These are phyloP conservation scores for Odocoileus hemionus DNA, from an alignment of 2,113 vertebrate species.

Conservation along the genomic window DNA sequence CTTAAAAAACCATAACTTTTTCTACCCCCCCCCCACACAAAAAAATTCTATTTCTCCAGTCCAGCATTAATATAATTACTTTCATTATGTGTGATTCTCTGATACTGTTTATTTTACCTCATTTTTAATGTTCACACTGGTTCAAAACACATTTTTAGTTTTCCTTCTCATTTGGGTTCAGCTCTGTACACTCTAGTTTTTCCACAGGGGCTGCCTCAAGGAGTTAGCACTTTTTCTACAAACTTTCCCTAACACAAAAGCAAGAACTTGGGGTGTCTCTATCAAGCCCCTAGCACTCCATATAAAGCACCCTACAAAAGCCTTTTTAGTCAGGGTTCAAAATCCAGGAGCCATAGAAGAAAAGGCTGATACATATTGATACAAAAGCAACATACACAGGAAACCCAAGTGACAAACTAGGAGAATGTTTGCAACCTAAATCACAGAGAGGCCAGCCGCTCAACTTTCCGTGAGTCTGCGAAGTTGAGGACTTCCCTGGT, in stretches of 20 bases:
- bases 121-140: neutral
- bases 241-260: neutral
- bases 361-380: neutral
- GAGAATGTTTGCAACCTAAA: neutral
- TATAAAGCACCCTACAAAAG: neutral
- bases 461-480: neutral
- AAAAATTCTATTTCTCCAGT: slow-evolving; percentile 20
- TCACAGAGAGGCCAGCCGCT: neutral
- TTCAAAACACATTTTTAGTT: slow-evolving; percentile 27
- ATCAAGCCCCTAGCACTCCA: neutral
- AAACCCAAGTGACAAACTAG: neutral
- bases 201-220: neutral
- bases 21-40: neutral
- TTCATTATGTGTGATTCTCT: neutral
- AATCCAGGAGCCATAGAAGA: neutral
- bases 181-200: neutral
- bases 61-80: slow-evolving; percentile 18
- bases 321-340: neutral
- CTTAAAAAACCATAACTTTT: neutral
- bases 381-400: neutral
- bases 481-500: neutral
- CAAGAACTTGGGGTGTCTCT: neutral
- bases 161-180: neutral
- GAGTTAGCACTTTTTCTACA: neutral
- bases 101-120: neutral